Percentiles rank a stretch among this genome's conserved stretches.
phyloP scores from a whole-genome alignment of 2,113 vertebrate genomes.

The Arizona elegans region DNA sequence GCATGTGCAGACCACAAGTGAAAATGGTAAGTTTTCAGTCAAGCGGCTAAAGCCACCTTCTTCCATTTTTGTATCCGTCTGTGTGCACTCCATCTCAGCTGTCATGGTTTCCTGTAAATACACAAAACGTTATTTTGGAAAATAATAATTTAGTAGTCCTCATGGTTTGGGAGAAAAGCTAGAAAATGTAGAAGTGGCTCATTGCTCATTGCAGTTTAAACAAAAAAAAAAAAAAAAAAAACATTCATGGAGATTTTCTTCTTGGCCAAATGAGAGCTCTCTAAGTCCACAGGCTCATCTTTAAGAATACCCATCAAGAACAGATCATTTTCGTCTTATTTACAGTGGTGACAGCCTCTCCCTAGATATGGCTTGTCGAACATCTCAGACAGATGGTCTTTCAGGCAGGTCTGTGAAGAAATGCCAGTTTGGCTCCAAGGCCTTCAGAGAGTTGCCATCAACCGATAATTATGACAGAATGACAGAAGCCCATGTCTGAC shows the following conservation, averaged over 20 bases:
- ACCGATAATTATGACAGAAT: not conserved
- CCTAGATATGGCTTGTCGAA: not conserved
- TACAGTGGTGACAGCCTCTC: not conserved
- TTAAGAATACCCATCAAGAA: not conserved
- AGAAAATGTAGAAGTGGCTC: not conserved
- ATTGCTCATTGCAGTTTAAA: no score
- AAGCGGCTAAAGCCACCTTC: not conserved
- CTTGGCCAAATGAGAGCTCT: not conserved
- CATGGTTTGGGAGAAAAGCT: not conserved
- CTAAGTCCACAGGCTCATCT: not conserved
- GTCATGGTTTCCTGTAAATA: not conserved
- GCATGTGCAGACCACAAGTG: not conserved
- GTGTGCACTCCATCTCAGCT: not conserved
- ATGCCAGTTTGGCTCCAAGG: not conserved
- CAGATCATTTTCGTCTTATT: not conserved
- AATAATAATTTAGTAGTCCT: not conserved
- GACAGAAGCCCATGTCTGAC: not conserved
- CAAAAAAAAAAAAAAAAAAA: not conserved
- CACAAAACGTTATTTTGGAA: not conserved
- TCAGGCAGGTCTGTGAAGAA: not conserved
- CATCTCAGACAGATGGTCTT: constrained; percentile 15
- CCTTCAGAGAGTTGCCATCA: constrained; percentile 3
- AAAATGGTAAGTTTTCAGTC: not conserved
- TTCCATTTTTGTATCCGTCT: not conserved
- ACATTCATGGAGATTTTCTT: not conserved